These are phyloP conservation scores for Rhinogobio ventralis DNA, from an alignment of 2,797 vertebrate genomes.

Conservation along the genomic window DNA sequence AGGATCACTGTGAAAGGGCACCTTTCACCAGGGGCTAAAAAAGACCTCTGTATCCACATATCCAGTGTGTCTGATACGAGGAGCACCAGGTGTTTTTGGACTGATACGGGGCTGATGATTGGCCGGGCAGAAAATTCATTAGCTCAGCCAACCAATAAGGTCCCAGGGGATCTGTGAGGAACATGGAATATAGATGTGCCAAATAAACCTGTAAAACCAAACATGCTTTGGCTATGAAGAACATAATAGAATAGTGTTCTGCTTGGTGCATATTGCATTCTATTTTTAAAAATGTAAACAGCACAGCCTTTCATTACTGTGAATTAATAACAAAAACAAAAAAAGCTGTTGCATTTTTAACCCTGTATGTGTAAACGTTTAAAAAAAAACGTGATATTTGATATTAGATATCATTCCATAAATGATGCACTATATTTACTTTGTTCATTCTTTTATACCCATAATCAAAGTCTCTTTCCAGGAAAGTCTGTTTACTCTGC, in stretches of 20 bases:
- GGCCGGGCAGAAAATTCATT: slow-evolving; percentile 73
- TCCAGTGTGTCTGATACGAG: slow-evolving; percentile 42
- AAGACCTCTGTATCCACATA: slow-evolving; percentile 29
- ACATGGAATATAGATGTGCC: slow-evolving; percentile 51
- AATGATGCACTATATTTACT: no score
- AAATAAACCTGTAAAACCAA: slow-evolving; percentile 12
- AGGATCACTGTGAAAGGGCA: slow-evolving; percentile 55
- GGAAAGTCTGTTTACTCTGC: no score
- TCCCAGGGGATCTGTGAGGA: slow-evolving; percentile 65
- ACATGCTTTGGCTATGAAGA: neutral
- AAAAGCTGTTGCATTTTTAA: neutral
- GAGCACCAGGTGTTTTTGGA: slow-evolving; percentile 75
- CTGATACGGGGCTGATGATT: slow-evolving; percentile 69
- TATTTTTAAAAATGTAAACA: neutral
- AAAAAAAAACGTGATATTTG: no score
- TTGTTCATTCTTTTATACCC: no score
- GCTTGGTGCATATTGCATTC: neutral
- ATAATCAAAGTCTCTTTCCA: no score
- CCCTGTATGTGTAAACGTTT: neutral
- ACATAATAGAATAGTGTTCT: neutral
- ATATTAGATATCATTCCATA: no score
- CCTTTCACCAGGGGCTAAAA: slow-evolving; percentile 78
- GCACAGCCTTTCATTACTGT: neutral
- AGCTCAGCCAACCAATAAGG: slow-evolving; percentile 71
- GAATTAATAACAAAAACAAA: no score